Evolutionary conservation across 2,113 vertebrate species (phyloP).

Genomic region (Emydura subglobosa): DNA sequence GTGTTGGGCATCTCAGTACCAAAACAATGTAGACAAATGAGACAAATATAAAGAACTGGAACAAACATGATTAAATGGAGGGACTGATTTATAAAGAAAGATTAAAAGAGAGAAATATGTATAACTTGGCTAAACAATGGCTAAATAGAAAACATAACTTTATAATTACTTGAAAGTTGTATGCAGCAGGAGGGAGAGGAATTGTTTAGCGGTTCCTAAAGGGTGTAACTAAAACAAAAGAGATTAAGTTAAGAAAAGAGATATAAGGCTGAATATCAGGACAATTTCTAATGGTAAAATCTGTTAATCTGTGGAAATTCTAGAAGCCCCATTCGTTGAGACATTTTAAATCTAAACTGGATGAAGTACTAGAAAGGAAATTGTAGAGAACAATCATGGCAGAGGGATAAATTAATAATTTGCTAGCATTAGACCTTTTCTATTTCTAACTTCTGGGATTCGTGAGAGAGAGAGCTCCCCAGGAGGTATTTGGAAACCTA

Average conservation of each 20-base stretch:
- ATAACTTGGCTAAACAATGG: background rate
- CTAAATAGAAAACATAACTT: background rate
- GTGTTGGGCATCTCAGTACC: background rate
- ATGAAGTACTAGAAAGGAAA: background rate
- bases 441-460: background rate
- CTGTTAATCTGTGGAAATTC: background rate
- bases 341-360: constrained; percentile 12
- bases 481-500: background rate
- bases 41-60: background rate
- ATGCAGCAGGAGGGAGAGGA: background rate
- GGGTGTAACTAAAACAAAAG: background rate
- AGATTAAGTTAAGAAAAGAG: background rate
- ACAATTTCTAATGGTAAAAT: background rate
- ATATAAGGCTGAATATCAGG: background rate
- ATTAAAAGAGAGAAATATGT: background rate
- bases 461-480: background rate
- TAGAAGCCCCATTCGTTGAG: background rate
- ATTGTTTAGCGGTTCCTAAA: background rate
- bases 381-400: background rate
- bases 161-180: constrained; percentile 11
- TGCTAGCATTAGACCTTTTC: background rate
- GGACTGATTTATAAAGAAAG: background rate
- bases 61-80: background rate
- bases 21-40: background rate
- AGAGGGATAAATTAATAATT: constrained; percentile 6